phyloP scores from a whole-genome alignment of 1,140 invertebrate species.

The Arion vulgaris region DNA sequence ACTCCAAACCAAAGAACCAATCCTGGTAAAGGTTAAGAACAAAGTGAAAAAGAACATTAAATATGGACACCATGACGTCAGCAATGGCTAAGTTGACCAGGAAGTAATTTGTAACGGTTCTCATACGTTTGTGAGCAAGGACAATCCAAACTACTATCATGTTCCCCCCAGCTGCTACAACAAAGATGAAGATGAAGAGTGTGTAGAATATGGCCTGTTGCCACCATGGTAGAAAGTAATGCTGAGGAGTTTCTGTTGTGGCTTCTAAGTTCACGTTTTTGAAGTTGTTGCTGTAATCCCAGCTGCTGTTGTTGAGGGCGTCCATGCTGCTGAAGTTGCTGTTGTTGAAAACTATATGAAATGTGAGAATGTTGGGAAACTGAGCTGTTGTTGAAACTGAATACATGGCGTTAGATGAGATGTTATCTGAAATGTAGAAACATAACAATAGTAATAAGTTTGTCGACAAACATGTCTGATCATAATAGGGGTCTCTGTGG shows the following conservation, averaged over 20 bases:
- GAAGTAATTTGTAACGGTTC: slow-evolving; percentile 96
- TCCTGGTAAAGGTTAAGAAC: slow-evolving; percentile 85
- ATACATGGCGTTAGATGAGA: not conserved
- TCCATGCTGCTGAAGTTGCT: not conserved
- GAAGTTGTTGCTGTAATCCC: not conserved
- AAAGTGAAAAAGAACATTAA: slow-evolving; percentile 95
- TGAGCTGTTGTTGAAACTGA: not conserved
- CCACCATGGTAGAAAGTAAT: slow-evolving; percentile 63
- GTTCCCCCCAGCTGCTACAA: slow-evolving; percentile 93
- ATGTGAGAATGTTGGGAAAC: not conserved
- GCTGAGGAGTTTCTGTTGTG: not conserved
- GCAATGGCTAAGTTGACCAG: slow-evolving; percentile 93
- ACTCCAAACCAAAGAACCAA: slow-evolving; percentile 89
- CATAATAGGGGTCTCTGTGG: too few relatives aligned
- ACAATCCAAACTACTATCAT: slow-evolving; percentile 97
- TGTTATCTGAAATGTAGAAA: too few relatives aligned
- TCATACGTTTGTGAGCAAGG: slow-evolving; percentile 87
- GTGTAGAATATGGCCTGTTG: slow-evolving; percentile 63
- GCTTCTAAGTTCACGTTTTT: slow-evolving; percentile 10
- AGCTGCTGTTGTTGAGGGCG: not conserved
- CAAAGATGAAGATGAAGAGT: slow-evolving; percentile 86
- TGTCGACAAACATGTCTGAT: too few relatives aligned
- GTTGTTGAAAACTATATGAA: not conserved
- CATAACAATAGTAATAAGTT: too few relatives aligned
- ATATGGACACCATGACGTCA: slow-evolving; percentile 90